Conservation (phyloP, 2,797 vertebrate genomes). For the Carapus acus region DNA sequence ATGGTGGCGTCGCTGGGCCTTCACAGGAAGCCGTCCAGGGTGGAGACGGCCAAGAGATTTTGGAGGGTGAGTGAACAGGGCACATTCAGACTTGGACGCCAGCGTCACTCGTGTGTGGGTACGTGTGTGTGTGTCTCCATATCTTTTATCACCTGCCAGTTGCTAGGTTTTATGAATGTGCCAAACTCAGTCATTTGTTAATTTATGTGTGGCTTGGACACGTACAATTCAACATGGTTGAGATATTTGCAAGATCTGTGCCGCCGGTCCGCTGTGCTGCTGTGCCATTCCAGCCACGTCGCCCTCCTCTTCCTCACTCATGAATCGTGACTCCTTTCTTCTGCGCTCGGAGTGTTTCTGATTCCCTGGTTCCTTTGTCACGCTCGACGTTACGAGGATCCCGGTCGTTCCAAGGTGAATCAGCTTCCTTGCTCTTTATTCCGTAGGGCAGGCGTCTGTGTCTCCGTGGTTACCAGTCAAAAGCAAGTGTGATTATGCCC, state of each 20-base stretch:
- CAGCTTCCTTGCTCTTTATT: conserved; percentile 11
- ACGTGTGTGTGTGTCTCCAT: background rate
- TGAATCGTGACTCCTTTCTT: too few species aligned
- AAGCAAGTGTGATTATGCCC: conserved; percentile 14
- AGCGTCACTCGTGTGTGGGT: conserved; percentile 5
- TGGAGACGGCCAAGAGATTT: conserved; percentile 79
- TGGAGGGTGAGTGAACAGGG: conserved; percentile 83
- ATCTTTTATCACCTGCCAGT: too few species aligned
- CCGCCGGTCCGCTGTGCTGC: too few species aligned
- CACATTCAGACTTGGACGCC: conserved; percentile 6
- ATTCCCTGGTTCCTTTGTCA: too few species aligned
- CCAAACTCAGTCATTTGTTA: too few species aligned
- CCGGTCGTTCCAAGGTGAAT: conserved; percentile 41
- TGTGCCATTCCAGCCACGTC: too few species aligned
- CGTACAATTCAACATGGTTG: too few species aligned
- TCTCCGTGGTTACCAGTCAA: conserved; percentile 6
- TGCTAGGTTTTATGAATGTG: too few species aligned
- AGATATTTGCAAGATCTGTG: too few species aligned
- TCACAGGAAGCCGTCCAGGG: conserved; percentile 74
- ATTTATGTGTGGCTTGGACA: too few species aligned
- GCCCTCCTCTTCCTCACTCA: too few species aligned
- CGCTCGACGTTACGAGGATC: conserved; percentile 11
- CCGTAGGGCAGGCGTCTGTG: conserved; percentile 7
- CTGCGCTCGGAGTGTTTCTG: too few species aligned
- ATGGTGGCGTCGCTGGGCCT: conserved; percentile 59